These are phyloP conservation scores for Bombus sibiricus DNA, from an alignment of 1,140 invertebrate species.

Conservation along the genomic window DNA sequence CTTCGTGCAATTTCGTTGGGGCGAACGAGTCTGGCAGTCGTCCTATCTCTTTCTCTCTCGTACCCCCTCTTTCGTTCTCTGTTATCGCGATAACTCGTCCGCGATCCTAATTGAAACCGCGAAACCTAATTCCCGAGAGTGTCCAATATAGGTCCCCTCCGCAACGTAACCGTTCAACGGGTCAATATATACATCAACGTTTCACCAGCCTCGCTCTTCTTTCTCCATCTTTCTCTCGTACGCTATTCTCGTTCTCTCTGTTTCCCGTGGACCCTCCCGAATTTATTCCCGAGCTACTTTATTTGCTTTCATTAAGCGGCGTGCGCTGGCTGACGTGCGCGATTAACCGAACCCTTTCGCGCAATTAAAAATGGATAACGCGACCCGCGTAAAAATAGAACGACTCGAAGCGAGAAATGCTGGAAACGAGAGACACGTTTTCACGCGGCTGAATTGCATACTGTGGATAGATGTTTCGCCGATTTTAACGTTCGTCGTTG, in stretches of 20 bases:
- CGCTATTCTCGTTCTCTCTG: not conserved
- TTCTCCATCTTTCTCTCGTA: not conserved
- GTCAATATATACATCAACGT: conserved; percentile 56
- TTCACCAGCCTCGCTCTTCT: conserved; percentile 8
- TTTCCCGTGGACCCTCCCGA: conserved; percentile 21
- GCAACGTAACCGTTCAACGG: conserved; percentile 39
- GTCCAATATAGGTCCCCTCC: conserved; percentile 52
- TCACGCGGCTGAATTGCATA: conserved; percentile 1
- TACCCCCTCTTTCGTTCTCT: conserved; percentile 26
- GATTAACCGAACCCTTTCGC: conserved; percentile 39
- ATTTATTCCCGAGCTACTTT: conserved; percentile 49
- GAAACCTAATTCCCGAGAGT: conserved; percentile 57
- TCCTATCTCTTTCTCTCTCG: not conserved
- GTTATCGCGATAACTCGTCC: conserved; percentile 53
- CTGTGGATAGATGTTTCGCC: not conserved
- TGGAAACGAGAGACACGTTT: not conserved
- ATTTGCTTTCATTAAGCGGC: conserved; percentile 55
- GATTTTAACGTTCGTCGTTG: not conserved
- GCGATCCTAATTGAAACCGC: conserved; percentile 56
- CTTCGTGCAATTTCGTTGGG: conserved; percentile 35
- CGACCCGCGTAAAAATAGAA: conserved; percentile 39
- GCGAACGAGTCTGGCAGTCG: conserved; percentile 12
- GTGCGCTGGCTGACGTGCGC: conserved; percentile 32
- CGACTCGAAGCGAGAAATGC: not conserved
- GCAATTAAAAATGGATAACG: conserved; percentile 44